Conservation (phyloP, 1,140 invertebrate species). For the Phocides pigmalion region DNA sequence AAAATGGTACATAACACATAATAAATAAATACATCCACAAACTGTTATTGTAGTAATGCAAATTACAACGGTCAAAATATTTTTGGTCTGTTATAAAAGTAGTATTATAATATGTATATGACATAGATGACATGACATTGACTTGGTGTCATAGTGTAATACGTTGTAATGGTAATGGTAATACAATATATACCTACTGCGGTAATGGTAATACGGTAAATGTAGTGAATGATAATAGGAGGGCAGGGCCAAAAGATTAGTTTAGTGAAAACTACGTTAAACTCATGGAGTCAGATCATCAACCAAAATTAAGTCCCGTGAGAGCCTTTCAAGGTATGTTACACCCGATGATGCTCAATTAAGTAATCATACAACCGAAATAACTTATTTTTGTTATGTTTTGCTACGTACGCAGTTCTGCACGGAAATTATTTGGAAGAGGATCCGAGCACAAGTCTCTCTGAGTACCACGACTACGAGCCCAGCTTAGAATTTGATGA, state of each 20-base stretch:
- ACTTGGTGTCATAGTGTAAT: too few species aligned
- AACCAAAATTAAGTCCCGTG: slow-evolving; percentile 65
- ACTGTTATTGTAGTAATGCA: too few species aligned
- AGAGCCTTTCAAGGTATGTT: slow-evolving; percentile 69
- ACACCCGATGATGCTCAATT: slow-evolving; percentile 2
- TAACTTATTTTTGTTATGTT: slow-evolving; percentile 33
- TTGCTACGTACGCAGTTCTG: slow-evolving; percentile 50
- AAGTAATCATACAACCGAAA: not conserved
- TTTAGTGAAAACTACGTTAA: slow-evolving; percentile 9
- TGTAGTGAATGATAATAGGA: slow-evolving; percentile 36
- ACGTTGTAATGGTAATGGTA: too few species aligned
- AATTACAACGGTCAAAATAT: too few species aligned
- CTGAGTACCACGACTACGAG: slow-evolving; percentile 96
- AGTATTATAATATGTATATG: too few species aligned
- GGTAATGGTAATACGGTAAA: not conserved
- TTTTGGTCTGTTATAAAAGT: too few species aligned
- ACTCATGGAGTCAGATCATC: slow-evolving; percentile 69
- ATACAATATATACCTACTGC: too few species aligned
- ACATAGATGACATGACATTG: too few species aligned
- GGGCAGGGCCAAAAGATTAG: slow-evolving; percentile 23
- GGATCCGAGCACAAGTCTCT: slow-evolving; percentile 94
- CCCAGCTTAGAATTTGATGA: slow-evolving; percentile 98
- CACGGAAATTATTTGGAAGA: slow-evolving; percentile 83
- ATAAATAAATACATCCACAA: too few species aligned
- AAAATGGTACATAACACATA: too few species aligned